Evolutionary conservation across 2,888 invertebrate genomes (phyloP).

Genomic region (Embidobia sp.): DNA sequence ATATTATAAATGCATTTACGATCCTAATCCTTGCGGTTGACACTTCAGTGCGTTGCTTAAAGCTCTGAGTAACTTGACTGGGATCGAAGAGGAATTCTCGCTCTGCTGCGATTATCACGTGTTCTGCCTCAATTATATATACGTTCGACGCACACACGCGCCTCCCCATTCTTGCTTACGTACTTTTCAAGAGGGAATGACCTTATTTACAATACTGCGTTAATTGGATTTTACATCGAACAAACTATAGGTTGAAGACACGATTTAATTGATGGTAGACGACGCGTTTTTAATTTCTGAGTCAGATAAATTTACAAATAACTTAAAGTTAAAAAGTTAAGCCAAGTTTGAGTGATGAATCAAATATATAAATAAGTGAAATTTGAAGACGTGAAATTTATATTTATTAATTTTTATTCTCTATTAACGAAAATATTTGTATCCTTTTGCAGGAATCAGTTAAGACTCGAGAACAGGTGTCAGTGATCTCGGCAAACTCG

Average conservation of each 20-base stretch:
- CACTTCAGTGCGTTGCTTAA: conserved; percentile 65
- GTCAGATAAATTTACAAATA: too few species aligned
- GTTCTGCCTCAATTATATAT: conserved; percentile 50
- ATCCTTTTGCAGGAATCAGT: conserved; percentile 81
- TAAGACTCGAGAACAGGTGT: conserved; percentile 82
- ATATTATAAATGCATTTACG: conserved; percentile 76
- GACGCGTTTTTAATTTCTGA: too few species aligned
- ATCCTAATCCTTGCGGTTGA: conserved; percentile 69
- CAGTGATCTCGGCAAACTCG: conserved; percentile 83
- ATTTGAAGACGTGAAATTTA: too few species aligned
- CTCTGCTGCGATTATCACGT: conserved; percentile 53
- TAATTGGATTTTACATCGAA: too few species aligned
- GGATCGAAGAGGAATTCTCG: conserved; percentile 62
- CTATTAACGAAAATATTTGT: neutral
- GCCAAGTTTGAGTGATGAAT: too few species aligned
- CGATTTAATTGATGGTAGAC: too few species aligned
- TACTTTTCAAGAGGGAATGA: neutral
- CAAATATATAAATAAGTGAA: too few species aligned
- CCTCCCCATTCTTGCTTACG: conserved; percentile 40
- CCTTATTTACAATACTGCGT: neutral
- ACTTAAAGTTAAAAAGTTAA: too few species aligned
- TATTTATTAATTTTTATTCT: neutral
- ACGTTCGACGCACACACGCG: conserved; percentile 42
- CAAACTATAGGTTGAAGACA: too few species aligned
- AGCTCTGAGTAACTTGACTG: conserved; percentile 61